phyloP scores from a whole-genome alignment of 53 echinoderm and acorn worm genomes.

The Stichopus horrens region DNA sequence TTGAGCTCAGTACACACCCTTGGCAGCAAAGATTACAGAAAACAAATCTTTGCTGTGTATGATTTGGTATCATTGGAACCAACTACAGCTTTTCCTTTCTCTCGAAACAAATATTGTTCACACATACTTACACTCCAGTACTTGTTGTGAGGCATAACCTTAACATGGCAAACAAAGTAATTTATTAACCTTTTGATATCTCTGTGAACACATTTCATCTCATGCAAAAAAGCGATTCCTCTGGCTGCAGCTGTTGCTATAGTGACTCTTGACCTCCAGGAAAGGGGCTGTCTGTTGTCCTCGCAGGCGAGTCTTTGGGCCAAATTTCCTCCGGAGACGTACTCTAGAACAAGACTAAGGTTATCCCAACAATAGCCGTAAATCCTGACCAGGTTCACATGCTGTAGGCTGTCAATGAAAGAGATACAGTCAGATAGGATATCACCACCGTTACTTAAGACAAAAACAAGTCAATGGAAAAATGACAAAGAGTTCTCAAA shows the following conservation, averaged over 20 bases:
- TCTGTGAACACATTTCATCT: constrained; percentile 71
- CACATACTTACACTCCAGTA: too few species aligned
- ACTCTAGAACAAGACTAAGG: constrained; percentile 75
- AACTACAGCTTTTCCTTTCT: too few species aligned
- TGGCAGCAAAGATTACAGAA: too few species aligned
- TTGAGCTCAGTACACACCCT: too few species aligned
- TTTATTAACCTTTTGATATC: constrained; percentile 95
- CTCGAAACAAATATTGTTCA: too few species aligned
- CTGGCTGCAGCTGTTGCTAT: constrained; percentile 74
- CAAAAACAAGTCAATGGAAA: too few species aligned
- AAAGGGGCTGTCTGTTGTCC: constrained; percentile 46
- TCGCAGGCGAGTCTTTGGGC: constrained; percentile 56
- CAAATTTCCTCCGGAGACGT: constrained; percentile 73
- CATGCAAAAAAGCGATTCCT: constrained; percentile 72
- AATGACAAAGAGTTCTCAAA: too few species aligned
- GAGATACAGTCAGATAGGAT: neutral
- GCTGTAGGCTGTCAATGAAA: constrained; percentile 55
- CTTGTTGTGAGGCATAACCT: too few species aligned
- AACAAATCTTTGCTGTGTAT: too few species aligned
- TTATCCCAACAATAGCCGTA: constrained; percentile 82
- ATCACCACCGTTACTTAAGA: neutral
- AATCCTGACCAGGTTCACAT: constrained; percentile 68
- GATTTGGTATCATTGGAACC: too few species aligned
- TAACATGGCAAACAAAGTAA: neutral
- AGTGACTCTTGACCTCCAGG: constrained; percentile 68